Percentiles rank a stretch among this genome's conserved stretches.
phyloP scores from a whole-genome alignment of 2,797 vertebrate species.

The Discoglossus pictus region DNA sequence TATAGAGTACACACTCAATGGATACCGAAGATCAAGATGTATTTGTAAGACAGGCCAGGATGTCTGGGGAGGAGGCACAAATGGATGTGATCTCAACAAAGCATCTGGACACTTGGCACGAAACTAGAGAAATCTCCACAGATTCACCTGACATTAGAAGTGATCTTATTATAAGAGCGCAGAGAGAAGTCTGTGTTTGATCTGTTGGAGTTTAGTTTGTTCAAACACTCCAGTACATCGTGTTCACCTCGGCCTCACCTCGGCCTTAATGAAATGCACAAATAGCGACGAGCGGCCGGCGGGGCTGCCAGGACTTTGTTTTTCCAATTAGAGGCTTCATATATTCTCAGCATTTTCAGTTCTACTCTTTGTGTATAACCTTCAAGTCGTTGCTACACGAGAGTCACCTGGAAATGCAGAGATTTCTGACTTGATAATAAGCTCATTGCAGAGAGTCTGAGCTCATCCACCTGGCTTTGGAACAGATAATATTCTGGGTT shows the following conservation, averaged over 20 bases:
- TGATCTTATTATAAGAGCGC: too few relatives aligned
- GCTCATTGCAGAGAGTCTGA: not conserved
- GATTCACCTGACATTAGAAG: too few relatives aligned
- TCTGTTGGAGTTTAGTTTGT: conserved; percentile 37
- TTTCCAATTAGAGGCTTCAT: conserved; percentile 20
- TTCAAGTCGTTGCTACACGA: conserved; percentile 23
- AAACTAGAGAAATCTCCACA: too few relatives aligned
- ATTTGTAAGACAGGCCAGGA: too few relatives aligned
- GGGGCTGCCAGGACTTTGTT: conserved; percentile 29
- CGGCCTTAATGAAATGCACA: conserved; percentile 39
- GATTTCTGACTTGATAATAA: not conserved
- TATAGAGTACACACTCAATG: too few relatives aligned
- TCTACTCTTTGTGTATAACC: conserved; percentile 10
- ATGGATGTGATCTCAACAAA: too few relatives aligned
- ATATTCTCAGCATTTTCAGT: conserved; percentile 34
- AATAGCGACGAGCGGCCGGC: conserved; percentile 1
- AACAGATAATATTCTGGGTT: not conserved
- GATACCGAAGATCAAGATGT: too few relatives aligned
- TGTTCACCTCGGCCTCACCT: conserved; percentile 44
- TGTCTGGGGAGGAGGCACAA: too few relatives aligned
- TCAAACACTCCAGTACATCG: conserved; percentile 34
- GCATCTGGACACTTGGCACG: too few relatives aligned
- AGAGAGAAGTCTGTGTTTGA: too few relatives aligned
- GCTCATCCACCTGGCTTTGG: not conserved
- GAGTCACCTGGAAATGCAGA: not conserved